Evolutionary conservation across 2,797 vertebrate species (phyloP), one percentile per base, ranked within the genome.

Genomic region (Eidolon dupreanum): DNA sequence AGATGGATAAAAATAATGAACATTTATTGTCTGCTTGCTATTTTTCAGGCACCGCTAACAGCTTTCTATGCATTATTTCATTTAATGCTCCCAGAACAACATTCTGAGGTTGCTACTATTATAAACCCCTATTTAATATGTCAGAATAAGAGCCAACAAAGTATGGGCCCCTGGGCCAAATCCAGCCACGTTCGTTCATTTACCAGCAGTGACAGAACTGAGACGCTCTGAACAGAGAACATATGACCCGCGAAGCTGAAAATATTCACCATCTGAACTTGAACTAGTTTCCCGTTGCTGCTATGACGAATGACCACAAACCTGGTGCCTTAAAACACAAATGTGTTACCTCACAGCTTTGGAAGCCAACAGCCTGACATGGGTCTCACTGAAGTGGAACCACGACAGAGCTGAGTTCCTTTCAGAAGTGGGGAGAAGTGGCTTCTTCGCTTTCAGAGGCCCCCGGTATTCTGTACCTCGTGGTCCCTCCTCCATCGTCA

Each of bases 381-480:
- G 43, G 41, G 38, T 36, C 66, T 66, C 31, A 3, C 3, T 4
- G 33, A 68, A 49, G 46, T n/a, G 16, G 78, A 57, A 41, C 2
- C 36, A 12, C 15, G 33, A 28, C 12, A 4, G 2, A 74, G 22
- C 26, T 22, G 20, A 6, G 4, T 16, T 41, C n/a, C 46, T 51
- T 24, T 59, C 15, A 8, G 51, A 36, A 65, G 36, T 0, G 1
- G 74, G 74, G 26, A 70, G 71, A 53, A 19, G 16, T 15, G 0
- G n/a, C 2, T 5, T 33, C 55, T 6, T 15, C 13, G 33, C 16
- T 53, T 24, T 71, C 24, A 5, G 85, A 63, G 20, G 15, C 3
- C 0, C 0, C n/a, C 55, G 0, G 0, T 13, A 2, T n/a, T 3
- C 70, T 77, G 61, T 7, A 10, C 71, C 57, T 79, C 1, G 2